These are phyloP conservation scores for Macroglossus sobrinus DNA, from an alignment of 2,113 vertebrate species.

Conservation along the genomic window DNA sequence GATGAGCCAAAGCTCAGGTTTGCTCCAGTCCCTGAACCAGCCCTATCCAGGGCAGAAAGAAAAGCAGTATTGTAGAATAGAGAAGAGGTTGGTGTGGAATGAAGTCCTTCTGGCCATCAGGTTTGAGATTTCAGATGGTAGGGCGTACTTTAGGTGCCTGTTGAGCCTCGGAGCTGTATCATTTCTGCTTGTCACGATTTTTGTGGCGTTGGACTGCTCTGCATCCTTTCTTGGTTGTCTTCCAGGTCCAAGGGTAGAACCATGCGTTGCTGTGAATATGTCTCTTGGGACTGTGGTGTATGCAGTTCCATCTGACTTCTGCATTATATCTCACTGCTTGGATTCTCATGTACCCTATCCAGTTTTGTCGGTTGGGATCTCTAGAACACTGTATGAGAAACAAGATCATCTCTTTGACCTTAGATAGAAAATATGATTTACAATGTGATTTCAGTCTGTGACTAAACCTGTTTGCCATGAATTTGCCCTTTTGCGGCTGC, in stretches of 20 bases:
- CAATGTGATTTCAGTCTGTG: constrained; percentile 2
- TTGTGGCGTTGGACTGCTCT: background rate
- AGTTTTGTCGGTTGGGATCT: background rate
- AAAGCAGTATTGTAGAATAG: background rate
- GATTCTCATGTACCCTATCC: background rate
- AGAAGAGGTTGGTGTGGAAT: background rate
- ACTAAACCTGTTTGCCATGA: background rate
- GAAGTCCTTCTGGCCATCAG: background rate
- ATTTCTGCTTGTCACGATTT: constrained; percentile 15
- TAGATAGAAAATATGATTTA: constrained; percentile 19
- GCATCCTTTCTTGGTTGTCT: background rate
- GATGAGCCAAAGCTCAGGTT: background rate
- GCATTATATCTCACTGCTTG: background rate
- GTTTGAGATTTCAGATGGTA: constrained; percentile 28
- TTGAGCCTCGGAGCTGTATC: background rate
- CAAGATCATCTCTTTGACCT: background rate
- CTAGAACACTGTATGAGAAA: background rate
- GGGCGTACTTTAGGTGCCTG: background rate
- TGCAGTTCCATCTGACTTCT: background rate
- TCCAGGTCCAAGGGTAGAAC: background rate
- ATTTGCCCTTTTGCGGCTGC: background rate
- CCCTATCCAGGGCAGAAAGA: background rate
- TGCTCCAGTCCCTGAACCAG: background rate
- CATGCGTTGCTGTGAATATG: background rate
- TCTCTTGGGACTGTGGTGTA: background rate